Evolutionary conservation across 1,140 invertebrate genomes (phyloP).

Genomic region (Eupristina koningsbergeri): DNA sequence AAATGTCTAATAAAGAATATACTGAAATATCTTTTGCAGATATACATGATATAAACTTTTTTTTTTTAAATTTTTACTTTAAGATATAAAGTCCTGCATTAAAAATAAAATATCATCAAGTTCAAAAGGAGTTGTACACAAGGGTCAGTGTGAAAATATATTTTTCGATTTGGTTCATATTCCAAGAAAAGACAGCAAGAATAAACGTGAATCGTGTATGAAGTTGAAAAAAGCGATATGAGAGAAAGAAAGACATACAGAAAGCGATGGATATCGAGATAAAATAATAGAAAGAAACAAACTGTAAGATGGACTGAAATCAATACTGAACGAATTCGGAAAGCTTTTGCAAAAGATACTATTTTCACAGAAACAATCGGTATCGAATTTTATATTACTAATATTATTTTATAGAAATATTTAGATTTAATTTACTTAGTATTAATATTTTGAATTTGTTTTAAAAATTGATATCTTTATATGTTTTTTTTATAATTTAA

Average conservation of each 20-base stretch:
- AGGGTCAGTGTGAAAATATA: not conserved
- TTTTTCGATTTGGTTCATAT: not conserved
- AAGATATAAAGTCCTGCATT: no score
- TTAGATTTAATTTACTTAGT: no score
- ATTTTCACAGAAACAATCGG: not conserved
- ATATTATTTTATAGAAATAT: no score
- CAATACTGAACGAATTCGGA: not conserved
- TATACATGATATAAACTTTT: no score
- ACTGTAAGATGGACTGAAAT: not conserved
- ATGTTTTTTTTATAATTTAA: no score
- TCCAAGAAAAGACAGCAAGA: not conserved
- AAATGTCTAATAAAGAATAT: no score
- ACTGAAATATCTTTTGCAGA: no score
- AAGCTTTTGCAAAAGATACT: not conserved
- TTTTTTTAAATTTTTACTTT: no score
- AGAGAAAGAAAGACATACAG: constrained; percentile 8
- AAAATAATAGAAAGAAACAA: not conserved
- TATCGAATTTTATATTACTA: not conserved
- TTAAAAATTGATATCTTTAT: no score
- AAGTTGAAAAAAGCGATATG: not conserved
- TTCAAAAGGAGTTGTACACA: not conserved
- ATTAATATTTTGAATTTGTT: no score
- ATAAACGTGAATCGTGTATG: not conserved
- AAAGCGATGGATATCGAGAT: no score
- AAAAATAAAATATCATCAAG: not conserved